Conservation (phyloP, 1,140 invertebrate genomes). For the Linepithema humile region DNA sequence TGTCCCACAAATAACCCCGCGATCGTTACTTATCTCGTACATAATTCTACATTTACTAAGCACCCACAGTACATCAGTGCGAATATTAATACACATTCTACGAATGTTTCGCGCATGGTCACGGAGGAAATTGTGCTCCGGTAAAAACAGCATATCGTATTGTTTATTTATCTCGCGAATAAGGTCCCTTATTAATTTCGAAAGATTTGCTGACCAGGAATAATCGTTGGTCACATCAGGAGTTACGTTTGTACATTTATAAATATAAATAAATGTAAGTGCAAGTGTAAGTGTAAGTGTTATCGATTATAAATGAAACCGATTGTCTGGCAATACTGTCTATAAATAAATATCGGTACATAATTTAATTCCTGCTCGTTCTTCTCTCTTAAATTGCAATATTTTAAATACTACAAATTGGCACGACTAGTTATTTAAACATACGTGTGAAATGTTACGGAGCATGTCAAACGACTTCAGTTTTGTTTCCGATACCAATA, state of each 20-base stretch:
- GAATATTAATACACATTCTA: conserved; percentile 15
- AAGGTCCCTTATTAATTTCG: background rate
- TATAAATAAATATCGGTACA: conserved; percentile 4
- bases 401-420: background rate
- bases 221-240: background rate
- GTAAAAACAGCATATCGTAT: background rate
- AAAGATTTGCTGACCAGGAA: background rate
- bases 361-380: no score
- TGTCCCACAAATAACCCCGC: background rate
- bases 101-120: background rate
- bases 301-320: background rate
- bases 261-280: background rate
- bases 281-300: background rate
- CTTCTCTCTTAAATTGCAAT: background rate
- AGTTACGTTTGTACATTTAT: background rate
- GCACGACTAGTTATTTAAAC: background rate
- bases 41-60: background rate
- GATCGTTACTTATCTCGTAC: background rate
- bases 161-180: conserved; percentile 1
- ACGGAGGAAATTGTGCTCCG: background rate
- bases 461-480: background rate
- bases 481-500: background rate
- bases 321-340: background rate
- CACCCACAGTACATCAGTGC: background rate
- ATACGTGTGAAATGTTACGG: background rate